Evolutionary conservation across 2,888 invertebrate genomes (phyloP).

Genomic region (Pollenia labialis): DNA sequence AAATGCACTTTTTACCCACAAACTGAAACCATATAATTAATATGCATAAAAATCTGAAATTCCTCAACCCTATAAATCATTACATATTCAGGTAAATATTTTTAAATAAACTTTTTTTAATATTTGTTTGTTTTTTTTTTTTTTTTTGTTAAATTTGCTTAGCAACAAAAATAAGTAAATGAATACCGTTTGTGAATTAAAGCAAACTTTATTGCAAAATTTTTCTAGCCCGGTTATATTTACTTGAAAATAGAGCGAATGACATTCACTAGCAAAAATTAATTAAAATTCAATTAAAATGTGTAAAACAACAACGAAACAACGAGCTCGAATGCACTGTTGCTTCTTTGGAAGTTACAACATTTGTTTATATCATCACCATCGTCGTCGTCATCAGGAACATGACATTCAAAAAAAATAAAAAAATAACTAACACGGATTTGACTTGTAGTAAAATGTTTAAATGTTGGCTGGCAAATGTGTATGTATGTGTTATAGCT

Average conservation of each 20-base stretch:
- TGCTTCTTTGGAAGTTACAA: constrained; percentile 26
- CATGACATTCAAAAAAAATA: constrained; percentile 27
- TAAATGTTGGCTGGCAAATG: neutral
- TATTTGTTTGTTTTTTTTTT: neutral
- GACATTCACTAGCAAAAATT: constrained; percentile 67
- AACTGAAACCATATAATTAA: no score
- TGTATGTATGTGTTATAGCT: neutral
- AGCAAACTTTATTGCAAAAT: neutral
- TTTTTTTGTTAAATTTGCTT: neutral
- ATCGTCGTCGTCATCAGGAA: constrained; percentile 8
- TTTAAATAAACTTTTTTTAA: neutral
- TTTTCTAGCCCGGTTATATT: neutral
- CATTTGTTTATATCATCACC: neutral
- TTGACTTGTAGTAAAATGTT: constrained; percentile 11
- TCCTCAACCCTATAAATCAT: neutral
- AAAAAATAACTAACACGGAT: constrained; percentile 36
- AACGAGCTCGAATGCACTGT: neutral
- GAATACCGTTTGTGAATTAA: neutral
- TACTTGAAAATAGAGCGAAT: constrained; percentile 41
- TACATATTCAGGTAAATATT: neutral
- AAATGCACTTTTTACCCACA: no score
- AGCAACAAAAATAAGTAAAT: neutral
- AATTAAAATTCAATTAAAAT: constrained; percentile 75
- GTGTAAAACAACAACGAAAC: constrained; percentile 42
- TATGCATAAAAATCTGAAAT: neutral